Base-by-base conservation (phyloP, 2,113 vertebrate genomes). In the Ellobius talpinus region DNA sequence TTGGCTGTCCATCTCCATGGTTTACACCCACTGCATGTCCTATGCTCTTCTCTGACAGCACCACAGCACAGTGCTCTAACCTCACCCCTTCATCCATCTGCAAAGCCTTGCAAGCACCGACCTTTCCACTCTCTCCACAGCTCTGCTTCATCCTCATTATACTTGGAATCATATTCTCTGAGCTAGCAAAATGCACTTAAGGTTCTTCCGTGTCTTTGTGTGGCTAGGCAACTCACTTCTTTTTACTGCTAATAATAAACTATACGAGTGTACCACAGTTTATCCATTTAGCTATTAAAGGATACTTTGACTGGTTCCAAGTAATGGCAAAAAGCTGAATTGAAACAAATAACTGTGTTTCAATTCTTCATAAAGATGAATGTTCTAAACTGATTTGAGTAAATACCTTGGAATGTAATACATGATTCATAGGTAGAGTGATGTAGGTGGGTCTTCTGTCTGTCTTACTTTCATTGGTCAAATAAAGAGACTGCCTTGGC, bases 371-470 rank as follows among this genome's bases (percentile, higher is more conserved):
- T 47, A 78, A 47, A 61, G 33, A 73, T 2, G 5, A 45, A 94
- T n/a, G 42, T 87, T 87, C 93, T 82, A 63, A 82, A 82, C 21
- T 70, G 16, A 77, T 87, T 24, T 93, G 66, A 87, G 63, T 58
- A 76, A 61, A 88, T 36, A 55, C 45, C 5, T 87, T 68, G 26
- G 45, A 52, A 66, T 10, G 7, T n/a, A 26, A 87, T 1, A 17
- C 17, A 45, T n/a, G 4, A 7, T 21, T 52, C 19, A 9, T 17
- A n/a, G n/a, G n/a, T n/a, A n/a, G n/a, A n/a, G n/a, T n/a, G n/a
- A n/a, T n/a, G n/a, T n/a, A n/a, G n/a, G n/a, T n/a, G n/a, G n/a
- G n/a, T n/a, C n/a, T n/a, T n/a, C n/a, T n/a, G n/a, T n/a, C n/a
- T n/a, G n/a, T n/a, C n/a, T n/a, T n/a, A n/a, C n/a, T n/a, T n/a